Evolutionary conservation across 2,888 invertebrate species (phyloP).

Genomic region (Pelosia muscerda): DNA sequence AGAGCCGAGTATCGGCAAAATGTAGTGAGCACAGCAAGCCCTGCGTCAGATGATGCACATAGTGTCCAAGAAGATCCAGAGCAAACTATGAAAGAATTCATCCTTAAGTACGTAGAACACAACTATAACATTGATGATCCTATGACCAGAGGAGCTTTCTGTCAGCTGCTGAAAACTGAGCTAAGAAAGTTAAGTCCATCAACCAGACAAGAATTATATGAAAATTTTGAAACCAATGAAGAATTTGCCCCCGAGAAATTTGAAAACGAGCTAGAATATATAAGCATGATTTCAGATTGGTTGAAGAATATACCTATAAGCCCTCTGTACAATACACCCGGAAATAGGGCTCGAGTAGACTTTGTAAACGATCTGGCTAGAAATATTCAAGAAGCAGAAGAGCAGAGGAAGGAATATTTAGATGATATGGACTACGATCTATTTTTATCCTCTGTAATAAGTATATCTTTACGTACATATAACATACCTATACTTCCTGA

Average conservation of each 20-base stretch:
- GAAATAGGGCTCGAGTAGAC: slow-evolving; percentile 59
- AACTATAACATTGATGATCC: slow-evolving; percentile 63
- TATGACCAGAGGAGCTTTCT: slow-evolving; percentile 60
- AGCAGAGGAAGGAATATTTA: slow-evolving; percentile 53
- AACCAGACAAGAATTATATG: slow-evolving; percentile 56
- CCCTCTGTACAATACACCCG: slow-evolving; percentile 53
- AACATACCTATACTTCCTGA: slow-evolving; percentile 54
- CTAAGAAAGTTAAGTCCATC: slow-evolving; percentile 58
- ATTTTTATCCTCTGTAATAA: slow-evolving; percentile 54
- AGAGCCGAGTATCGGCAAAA: slow-evolving; percentile 30
- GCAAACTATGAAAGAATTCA: slow-evolving; percentile 60
- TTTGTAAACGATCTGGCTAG: slow-evolving; percentile 64
- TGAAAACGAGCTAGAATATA: slow-evolving; percentile 63
- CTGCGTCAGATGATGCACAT: not conserved
- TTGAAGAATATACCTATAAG: slow-evolving; percentile 65
- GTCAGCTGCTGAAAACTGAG: slow-evolving; percentile 61
- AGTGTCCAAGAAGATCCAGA: slow-evolving; percentile 50
- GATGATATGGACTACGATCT: slow-evolving; percentile 57
- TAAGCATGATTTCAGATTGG: slow-evolving; percentile 71
- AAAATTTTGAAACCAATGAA: slow-evolving; percentile 49
- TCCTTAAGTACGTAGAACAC: slow-evolving; percentile 64
- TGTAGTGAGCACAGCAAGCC: slow-evolving; percentile 7
- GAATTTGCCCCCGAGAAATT: slow-evolving; percentile 52
- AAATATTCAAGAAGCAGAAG: slow-evolving; percentile 63
- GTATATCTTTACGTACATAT: slow-evolving; percentile 44